These are phyloP conservation scores for Tineola bisselliella DNA, from an alignment of 2,888 invertebrate genomes.

Conservation along the genomic window DNA sequence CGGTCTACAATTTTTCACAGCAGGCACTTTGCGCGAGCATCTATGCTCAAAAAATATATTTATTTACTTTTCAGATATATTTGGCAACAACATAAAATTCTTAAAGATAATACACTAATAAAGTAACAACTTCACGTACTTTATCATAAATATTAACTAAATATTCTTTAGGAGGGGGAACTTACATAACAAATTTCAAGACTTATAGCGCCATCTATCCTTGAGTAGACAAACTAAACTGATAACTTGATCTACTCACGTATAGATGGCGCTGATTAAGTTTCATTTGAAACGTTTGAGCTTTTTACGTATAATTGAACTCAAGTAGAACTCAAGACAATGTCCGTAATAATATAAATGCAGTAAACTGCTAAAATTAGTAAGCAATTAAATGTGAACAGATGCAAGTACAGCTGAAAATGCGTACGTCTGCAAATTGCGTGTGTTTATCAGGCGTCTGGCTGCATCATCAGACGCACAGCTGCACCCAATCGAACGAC, in stretches of 20 bases:
- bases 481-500: not conserved
- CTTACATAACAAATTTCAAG: not conserved
- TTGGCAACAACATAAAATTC: too few species aligned
- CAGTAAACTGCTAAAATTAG: not conserved
- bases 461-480: not conserved
- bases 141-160: too few species aligned
- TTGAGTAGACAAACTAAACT: not conserved
- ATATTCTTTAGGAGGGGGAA: too few species aligned
- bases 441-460: slow-evolving; percentile 1
- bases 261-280: not conserved
- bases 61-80: too few species aligned
- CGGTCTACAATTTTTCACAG: not conserved
- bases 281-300: not conserved
- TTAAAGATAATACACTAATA: too few species aligned
- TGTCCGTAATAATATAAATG: not conserved
- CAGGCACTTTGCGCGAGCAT: too few species aligned
- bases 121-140: too few species aligned
- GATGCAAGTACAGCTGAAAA: not conserved
- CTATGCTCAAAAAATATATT: too few species aligned
- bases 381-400: not conserved
- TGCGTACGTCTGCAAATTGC: not conserved
- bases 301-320: not conserved
- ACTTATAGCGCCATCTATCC: not conserved
- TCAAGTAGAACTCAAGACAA: too few species aligned
- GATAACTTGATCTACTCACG: not conserved